Percentiles rank a stretch among this genome's conserved stretches.
Evolutionary conservation across 2,888 invertebrate genomes (phyloP).

Genomic region (Stenoptilia bipunctidactyla): DNA sequence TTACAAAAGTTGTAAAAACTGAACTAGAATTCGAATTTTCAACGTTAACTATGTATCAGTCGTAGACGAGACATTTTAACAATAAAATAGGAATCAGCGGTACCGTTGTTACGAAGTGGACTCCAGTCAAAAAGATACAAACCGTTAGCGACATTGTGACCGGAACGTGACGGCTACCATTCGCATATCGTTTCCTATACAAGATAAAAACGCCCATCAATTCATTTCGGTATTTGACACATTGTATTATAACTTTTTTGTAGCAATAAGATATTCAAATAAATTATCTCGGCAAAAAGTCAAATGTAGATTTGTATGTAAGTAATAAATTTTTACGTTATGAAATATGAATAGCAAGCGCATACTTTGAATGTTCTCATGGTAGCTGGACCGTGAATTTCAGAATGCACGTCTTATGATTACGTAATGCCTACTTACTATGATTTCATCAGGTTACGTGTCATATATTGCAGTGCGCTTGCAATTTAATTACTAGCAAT

Average conservation of each 20-base stretch:
- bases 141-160: constrained; percentile 53
- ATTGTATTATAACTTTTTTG: not conserved
- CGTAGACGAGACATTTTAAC: constrained; percentile 35
- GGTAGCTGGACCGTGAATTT: constrained; percentile 19
- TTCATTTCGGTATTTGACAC: constrained; percentile 14
- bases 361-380: constrained; percentile 19
- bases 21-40: constrained; percentile 31
- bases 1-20: constrained; percentile 26
- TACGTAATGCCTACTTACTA: constrained; percentile 22
- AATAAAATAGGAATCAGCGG: constrained; percentile 43
- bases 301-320: too few species aligned
- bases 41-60: constrained; percentile 34
- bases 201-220: constrained; percentile 18
- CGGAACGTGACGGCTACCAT: constrained; percentile 41
- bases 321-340: too few species aligned
- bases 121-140: constrained; percentile 24
- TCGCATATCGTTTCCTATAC: constrained; percentile 31
- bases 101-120: constrained; percentile 44
- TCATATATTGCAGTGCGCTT: constrained; percentile 25
- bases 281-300: too few species aligned
- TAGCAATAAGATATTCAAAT: too few species aligned
- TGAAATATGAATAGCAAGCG: not conserved
- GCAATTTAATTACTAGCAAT: constrained; percentile 34
- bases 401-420: constrained; percentile 20
- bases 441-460: constrained; percentile 16